Evolutionary conservation across 2,888 invertebrate genomes (phyloP).

Genomic region (Caenorhabditis angaria): DNA sequence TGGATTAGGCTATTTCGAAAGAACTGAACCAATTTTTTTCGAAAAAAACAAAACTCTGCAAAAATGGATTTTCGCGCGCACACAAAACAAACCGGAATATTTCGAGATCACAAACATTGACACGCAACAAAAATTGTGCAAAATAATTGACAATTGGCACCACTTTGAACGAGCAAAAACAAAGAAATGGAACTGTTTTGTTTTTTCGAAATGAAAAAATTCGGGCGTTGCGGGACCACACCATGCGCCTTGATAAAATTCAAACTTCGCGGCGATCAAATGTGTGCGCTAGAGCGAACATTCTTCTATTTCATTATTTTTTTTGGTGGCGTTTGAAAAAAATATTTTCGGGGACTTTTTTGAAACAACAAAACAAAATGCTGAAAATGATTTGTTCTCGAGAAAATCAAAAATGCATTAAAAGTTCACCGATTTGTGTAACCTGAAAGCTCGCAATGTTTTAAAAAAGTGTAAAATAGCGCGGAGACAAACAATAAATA

Average conservation of each 20-base stretch:
- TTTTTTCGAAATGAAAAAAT: neutral
- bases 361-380: no score
- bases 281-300: neutral
- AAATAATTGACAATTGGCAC: neutral
- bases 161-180: neutral
- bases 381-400: no score
- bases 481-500: neutral
- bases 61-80: neutral
- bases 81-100: neutral
- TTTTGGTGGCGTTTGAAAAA: neutral
- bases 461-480: slow-evolving; percentile 2
- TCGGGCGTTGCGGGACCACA: neutral
- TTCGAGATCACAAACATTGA: slow-evolving; percentile 2
- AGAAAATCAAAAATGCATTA: neutral
- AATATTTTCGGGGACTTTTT: no score
- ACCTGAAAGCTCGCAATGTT: neutral
- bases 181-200: neutral
- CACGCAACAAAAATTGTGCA: neutral
- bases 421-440: no score
- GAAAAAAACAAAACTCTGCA: neutral
- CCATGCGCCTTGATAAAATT: neutral
- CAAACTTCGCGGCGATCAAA: neutral
- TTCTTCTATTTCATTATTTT: neutral
- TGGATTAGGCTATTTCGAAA: no score
- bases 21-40: neutral